Evolutionary conservation across 1,140 invertebrate genomes (phyloP).

Genomic region (Drosophila parabipectinata): DNA sequence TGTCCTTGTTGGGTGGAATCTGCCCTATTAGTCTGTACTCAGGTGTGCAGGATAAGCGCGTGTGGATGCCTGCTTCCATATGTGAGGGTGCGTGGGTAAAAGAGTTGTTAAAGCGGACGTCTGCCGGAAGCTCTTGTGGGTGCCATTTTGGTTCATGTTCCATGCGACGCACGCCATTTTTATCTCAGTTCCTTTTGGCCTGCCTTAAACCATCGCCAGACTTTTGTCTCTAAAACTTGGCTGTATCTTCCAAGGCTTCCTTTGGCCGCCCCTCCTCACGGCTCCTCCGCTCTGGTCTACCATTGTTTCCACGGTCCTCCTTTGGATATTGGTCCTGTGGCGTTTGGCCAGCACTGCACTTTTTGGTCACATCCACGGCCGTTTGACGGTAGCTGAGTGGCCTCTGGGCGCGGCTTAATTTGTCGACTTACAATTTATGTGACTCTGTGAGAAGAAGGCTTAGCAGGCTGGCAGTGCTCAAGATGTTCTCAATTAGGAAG

Average conservation of each 20-base stretch:
- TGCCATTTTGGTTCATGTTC: constrained; percentile 79
- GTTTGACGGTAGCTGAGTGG: constrained; percentile 27
- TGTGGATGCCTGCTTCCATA: constrained; percentile 10
- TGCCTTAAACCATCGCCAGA: constrained; percentile 58
- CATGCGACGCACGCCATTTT: constrained; percentile 72
- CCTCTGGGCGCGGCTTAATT: constrained; percentile 62
- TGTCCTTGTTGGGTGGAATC: not conserved
- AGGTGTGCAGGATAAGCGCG: constrained; percentile 13
- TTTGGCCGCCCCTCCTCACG: not conserved
- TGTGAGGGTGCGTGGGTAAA: constrained; percentile 57
- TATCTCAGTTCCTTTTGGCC: constrained; percentile 56
- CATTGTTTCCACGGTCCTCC: constrained; percentile 56
- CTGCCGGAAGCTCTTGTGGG: constrained; percentile 78
- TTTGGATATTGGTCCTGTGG: constrained; percentile 40
- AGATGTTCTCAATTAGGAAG: constrained; percentile 53
- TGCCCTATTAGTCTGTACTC: not conserved
- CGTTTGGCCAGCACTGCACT: constrained; percentile 25
- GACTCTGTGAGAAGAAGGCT: constrained; percentile 19
- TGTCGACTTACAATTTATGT: constrained; percentile 74
- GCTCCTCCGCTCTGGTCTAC: constrained; percentile 27
- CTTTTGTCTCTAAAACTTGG: constrained; percentile 70
- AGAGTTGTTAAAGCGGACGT: constrained; percentile 79
- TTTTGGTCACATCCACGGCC: constrained; percentile 15
- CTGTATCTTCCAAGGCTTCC: constrained; percentile 19
- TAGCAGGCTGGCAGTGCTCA: constrained; percentile 12